These are phyloP conservation scores for Myiotriccus ornatus DNA, from an alignment of 2,797 vertebrate species.

Conservation along the genomic window DNA sequence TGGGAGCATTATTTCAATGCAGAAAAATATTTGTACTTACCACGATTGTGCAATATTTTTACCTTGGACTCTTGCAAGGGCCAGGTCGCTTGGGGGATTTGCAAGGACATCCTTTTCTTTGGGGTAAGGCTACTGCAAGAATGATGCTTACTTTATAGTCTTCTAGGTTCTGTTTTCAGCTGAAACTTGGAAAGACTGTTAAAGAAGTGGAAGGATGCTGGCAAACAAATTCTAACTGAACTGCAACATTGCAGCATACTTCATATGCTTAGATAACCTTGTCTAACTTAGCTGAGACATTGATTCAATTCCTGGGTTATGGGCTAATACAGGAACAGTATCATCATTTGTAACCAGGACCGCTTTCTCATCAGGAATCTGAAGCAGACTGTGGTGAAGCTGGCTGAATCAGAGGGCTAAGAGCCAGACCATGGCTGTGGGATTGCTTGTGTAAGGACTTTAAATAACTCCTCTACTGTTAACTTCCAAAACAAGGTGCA, in stretches of 20 bases:
- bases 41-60: neutral
- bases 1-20: neutral
- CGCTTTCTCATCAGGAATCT: neutral
- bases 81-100: neutral
- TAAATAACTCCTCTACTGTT: neutral
- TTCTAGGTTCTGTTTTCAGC: neutral
- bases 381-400: neutral
- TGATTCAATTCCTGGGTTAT: neutral
- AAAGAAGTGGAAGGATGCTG: neutral
- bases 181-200: neutral
- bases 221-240: neutral
- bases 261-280: neutral
- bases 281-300: neutral
- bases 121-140: neutral
- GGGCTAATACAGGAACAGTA: neutral
- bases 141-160: neutral
- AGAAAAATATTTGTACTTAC: neutral
- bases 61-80: neutral
- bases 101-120: neutral
- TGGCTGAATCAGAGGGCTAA: neutral
- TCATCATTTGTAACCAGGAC: neutral
- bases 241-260: neutral
- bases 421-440: accelerated
- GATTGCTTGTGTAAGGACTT: neutral
- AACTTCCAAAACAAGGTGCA: neutral